Conservation (phyloP, 2,888 invertebrate species). For the Latheticus oryzae region DNA sequence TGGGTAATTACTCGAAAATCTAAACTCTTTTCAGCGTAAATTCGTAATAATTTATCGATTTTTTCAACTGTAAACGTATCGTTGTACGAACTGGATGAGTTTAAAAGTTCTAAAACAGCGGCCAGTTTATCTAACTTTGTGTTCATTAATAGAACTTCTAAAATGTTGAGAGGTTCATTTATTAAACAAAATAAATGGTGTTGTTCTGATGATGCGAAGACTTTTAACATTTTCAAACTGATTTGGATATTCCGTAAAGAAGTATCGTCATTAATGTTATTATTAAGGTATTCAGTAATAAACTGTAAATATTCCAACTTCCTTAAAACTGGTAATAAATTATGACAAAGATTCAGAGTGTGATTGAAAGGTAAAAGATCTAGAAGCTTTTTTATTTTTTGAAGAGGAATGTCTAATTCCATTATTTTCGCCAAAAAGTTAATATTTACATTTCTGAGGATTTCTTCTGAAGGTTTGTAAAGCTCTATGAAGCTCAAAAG, state of each 20-base stretch:
- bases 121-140: conserved; percentile 77
- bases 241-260: conserved; percentile 73
- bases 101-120: conserved; percentile 71
- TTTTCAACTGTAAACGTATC: conserved; percentile 71
- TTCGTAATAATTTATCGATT: conserved; percentile 76
- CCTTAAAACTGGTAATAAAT: conserved; percentile 72
- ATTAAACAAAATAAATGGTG: conserved; percentile 74
- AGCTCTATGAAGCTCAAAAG: conserved; percentile 78
- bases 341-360: conserved; percentile 73
- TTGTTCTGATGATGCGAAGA: conserved; percentile 70
- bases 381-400: conserved; percentile 69
- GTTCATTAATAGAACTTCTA: conserved; percentile 91
- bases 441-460: conserved; percentile 67
- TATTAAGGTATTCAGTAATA: conserved; percentile 71
- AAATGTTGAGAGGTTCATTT: conserved; percentile 78
- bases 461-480: conserved; percentile 70
- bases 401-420: conserved; percentile 67
- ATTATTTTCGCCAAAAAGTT: conserved; percentile 71
- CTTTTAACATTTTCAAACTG: conserved; percentile 76
- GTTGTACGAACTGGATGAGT: conserved; percentile 71
- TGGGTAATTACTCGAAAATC: conserved; percentile 73
- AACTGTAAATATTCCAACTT: conserved; percentile 75
- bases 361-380: conserved; percentile 71
- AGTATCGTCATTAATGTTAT: conserved; percentile 65
- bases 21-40: conserved; percentile 83